Percentiles rank a stretch among this genome's conserved stretches.
Evolutionary conservation across 1,140 invertebrate species (phyloP).

Genomic region (Drosophila paulistorum): DNA sequence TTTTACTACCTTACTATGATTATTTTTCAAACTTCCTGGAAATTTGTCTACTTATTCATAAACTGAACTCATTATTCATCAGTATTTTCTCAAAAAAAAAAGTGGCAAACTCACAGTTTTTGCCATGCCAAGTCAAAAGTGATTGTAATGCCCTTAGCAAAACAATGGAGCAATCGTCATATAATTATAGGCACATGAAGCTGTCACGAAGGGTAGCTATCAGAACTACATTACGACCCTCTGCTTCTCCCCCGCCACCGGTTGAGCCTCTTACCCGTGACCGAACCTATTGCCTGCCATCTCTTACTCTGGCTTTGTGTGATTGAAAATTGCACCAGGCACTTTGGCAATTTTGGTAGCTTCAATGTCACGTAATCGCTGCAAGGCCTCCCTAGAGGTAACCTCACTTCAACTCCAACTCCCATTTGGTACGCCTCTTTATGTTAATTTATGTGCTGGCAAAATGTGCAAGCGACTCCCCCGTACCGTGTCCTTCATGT

Average conservation of each 20-base stretch:
- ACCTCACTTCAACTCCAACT: slow-evolving; percentile 11
- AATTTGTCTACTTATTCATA: neutral
- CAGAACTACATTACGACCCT: neutral
- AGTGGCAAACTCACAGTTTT: neutral
- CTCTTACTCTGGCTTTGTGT: slow-evolving; percentile 34
- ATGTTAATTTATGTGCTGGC: slow-evolving; percentile 80
- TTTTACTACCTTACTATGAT: neutral
- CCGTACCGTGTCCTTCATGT: neutral
- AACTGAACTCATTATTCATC: neutral
- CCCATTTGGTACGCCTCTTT: slow-evolving; percentile 56
- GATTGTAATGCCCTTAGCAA: slow-evolving; percentile 23
- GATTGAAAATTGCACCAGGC: slow-evolving; percentile 59
- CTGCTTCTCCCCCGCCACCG: neutral
- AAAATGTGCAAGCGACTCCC: slow-evolving; percentile 67
- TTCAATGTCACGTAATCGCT: slow-evolving; percentile 78
- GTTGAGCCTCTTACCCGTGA: neutral
- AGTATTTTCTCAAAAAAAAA: neutral
- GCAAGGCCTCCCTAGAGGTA: slow-evolving; percentile 50
- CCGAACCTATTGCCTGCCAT: slow-evolving; percentile 30
- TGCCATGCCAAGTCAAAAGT: slow-evolving; percentile 6
- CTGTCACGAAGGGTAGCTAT: slow-evolving; percentile 57
- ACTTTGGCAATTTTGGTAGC: slow-evolving; percentile 56
- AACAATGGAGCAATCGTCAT: slow-evolving; percentile 31
- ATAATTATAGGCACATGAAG: slow-evolving; percentile 21
- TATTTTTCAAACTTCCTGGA: neutral